phyloP scores from a whole-genome alignment of 2,113 vertebrate genomes.

The Scophthalmus maximus region DNA sequence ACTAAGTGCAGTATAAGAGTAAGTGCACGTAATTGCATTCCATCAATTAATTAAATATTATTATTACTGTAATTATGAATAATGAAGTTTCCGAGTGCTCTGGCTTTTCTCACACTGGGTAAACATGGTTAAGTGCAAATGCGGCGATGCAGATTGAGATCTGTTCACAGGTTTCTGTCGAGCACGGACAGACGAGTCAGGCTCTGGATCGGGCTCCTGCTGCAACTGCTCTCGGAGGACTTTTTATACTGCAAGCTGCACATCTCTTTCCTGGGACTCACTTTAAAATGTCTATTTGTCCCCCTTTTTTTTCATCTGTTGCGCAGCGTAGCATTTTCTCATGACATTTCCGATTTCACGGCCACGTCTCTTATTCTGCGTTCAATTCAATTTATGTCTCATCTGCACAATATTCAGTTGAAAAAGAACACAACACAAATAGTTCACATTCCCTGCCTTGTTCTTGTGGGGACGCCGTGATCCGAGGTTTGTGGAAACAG shows the following conservation, averaged over 20 bases:
- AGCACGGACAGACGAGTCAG: background rate
- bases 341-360: conserved; percentile 2
- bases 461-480: conserved; percentile 19
- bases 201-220: background rate
- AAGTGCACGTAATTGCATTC: background rate
- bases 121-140: too few species aligned
- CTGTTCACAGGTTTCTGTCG: background rate
- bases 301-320: conserved; percentile 6
- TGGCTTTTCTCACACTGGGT: background rate
- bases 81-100: background rate
- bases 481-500: background rate
- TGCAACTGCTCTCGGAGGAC: background rate
- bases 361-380: background rate
- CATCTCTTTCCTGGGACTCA: background rate
- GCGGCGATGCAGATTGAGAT: background rate
- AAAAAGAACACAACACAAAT: conserved; percentile 17
- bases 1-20: background rate
- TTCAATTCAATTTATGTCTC: conserved; percentile 15
- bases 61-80: background rate
- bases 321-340: background rate
- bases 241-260: background rate
- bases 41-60: background rate
- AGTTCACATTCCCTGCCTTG: conserved; percentile 1
- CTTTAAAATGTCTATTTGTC: background rate
- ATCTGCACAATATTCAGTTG: background rate